Base-by-base conservation (phyloP, 2,113 vertebrate species). In the Felis chaus region DNA sequence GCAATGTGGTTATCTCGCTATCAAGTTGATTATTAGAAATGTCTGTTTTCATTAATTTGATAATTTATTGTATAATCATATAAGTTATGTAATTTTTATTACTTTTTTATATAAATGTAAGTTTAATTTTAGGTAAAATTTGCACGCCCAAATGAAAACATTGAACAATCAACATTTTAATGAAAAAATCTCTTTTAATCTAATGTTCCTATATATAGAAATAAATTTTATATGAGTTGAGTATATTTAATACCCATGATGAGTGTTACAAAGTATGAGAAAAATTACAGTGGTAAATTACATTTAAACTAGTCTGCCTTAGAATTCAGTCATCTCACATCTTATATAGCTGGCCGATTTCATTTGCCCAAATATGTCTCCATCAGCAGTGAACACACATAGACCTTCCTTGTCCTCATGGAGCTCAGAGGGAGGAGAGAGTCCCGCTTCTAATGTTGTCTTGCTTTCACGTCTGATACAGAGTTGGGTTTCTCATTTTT, bases 91-190 rank as follows among this genome's bases (percentile, higher is more conserved):
- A 66, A 74, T 33, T 48, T 27, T 57, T 74, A 18, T 66, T 16
- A 57, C 45, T 21, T 68, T 57, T 29, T 36, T 31, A 48, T 23
- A 87, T 80, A 55, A 57, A 71, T n/a, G 29, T 50, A 39, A 73
- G 57, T 91, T 96, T 69, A 94, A 69, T 23, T 88, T 69, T 50
- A 61, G 55, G 21, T 89, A 86, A 95, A 69, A 27, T 79, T 86
- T 91, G 3, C 14, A 71, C 29, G 23, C 5, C 39, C 19, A 90
- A 53, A 63, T 50, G 53, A 84, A 95, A 61, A 81, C 68, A 53
- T 74, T n/a, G 41, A 87, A 85, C 69, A 29, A 71, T 63, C 7
- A 68, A 19, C 57, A 81, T 74, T 97, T 90, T 79, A 45, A 86
- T 61, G n/a, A 39, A 86, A 16, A 89, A 78, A 21, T 82, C 1